Conservation (phyloP, 2,888 invertebrate genomes). For the Himalopsyche anomala region DNA sequence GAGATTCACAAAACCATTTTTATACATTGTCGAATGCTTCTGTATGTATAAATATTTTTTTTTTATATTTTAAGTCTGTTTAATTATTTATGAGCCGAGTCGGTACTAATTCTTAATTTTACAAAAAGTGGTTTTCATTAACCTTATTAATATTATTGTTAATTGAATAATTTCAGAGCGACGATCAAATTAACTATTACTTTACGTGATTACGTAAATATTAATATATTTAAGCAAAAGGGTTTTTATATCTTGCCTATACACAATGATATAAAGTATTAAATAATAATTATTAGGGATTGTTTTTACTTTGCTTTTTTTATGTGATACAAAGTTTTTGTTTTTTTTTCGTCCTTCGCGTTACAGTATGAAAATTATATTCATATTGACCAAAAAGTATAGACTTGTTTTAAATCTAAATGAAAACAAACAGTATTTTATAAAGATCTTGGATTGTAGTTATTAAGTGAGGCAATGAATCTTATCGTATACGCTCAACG, state of each 20-base stretch:
- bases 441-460: slow-evolving; percentile 46
- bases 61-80: not conserved
- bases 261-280: slow-evolving; percentile 65
- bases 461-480: slow-evolving; percentile 44
- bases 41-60: not conserved
- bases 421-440: slow-evolving; percentile 21
- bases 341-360: slow-evolving; percentile 48
- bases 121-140: slow-evolving; percentile 32
- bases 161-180: slow-evolving; percentile 7
- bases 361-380: slow-evolving; percentile 32
- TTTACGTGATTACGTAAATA: slow-evolving; percentile 29
- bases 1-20: slow-evolving; percentile 13
- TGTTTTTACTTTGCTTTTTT: slow-evolving; percentile 56
- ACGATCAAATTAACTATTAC: slow-evolving; percentile 23
- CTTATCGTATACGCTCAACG: not conserved
- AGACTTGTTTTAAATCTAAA: slow-evolving; percentile 28
- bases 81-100: slow-evolving; percentile 41
- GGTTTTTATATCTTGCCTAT: slow-evolving; percentile 64
- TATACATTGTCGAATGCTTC: slow-evolving; percentile 22
- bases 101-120: slow-evolving; percentile 43
- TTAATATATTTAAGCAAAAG: slow-evolving; percentile 38
- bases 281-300: slow-evolving; percentile 51
- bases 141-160: slow-evolving; percentile 22
- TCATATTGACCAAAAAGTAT: slow-evolving; percentile 47
- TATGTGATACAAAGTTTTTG: slow-evolving; percentile 61